phyloP scores from a whole-genome alignment of 2,888 invertebrate genomes.

The Zhuqinia jingwanae region DNA sequence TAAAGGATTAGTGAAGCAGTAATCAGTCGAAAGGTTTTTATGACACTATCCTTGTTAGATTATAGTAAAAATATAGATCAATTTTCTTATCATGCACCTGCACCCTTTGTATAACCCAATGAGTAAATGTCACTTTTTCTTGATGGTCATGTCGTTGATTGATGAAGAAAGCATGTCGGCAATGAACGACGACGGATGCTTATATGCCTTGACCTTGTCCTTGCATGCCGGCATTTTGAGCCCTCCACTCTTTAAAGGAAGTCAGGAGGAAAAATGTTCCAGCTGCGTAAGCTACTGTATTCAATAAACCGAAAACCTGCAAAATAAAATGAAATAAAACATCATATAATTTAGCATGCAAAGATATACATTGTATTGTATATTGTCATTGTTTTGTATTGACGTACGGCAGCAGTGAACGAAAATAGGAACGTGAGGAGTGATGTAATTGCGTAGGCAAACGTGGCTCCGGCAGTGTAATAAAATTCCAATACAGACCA shows the following conservation, averaged over 20 bases:
- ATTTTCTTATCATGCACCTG: too few relatives aligned
- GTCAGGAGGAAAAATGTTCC: conserved; percentile 59
- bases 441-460: conserved; percentile 60
- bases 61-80: too few relatives aligned
- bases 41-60: too few relatives aligned
- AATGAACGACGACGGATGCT: too few relatives aligned
- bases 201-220: conserved; percentile 25
- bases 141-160: too few relatives aligned
- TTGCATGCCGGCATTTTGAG: conserved; percentile 49
- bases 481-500: conserved; percentile 60
- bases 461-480: conserved; percentile 61
- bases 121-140: too few relatives aligned
- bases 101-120: too few relatives aligned
- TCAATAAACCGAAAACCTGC: conserved; percentile 61
- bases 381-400: not conserved
- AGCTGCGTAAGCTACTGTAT: conserved; percentile 46
- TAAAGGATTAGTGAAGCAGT: too few relatives aligned
- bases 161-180: too few relatives aligned
- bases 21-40: too few relatives aligned
- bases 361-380: too few relatives aligned
- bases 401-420: conserved; percentile 43
- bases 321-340: conserved; percentile 25
- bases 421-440: conserved; percentile 51
- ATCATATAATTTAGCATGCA: not conserved
- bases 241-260: conserved; percentile 60